Evolutionary conservation across 1,140 invertebrate species (phyloP).

Genomic region (Meloidogyne floridensis): DNA sequence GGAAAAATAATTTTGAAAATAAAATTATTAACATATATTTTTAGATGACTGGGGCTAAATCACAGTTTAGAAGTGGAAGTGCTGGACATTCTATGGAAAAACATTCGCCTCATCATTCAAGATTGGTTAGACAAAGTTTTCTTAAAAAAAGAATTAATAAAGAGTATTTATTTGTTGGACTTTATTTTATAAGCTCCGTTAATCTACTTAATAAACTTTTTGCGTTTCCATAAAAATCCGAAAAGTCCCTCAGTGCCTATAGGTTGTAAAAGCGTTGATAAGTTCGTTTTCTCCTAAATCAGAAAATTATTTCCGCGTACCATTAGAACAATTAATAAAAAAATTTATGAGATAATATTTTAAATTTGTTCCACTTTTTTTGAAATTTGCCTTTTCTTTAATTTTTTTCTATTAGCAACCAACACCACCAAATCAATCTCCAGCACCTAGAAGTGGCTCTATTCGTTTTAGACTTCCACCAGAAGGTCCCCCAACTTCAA

Average conservation of each 20-base stretch:
- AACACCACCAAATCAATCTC: slow-evolving; percentile 4
- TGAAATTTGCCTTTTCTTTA: neutral
- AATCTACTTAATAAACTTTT: no score
- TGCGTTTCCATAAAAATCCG: no score
- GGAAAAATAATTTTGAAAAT: neutral
- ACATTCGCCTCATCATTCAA: neutral
- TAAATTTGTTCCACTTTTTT: no score
- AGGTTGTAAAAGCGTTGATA: no score
- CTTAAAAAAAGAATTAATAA: no score
- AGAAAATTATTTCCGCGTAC: no score
- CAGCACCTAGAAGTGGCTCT: neutral
- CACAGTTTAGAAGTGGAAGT: slow-evolving; percentile 23
- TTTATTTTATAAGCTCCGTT: no score
- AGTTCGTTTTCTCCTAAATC: no score
- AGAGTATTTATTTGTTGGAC: no score
- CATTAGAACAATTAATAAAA: no score
- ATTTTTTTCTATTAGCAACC: slow-evolving; percentile 5
- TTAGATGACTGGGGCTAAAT: slow-evolving; percentile 29
- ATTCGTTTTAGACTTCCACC: neutral
- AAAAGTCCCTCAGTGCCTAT: no score
- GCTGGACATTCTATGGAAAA: slow-evolving; percentile 26
- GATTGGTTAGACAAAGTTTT: slow-evolving; percentile 1
- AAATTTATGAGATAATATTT: no score
- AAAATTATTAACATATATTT: neutral
- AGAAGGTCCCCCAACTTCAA: neutral